Conservation (phyloP, 2,797 vertebrate genomes). For the Myioborus melanocephalus region DNA sequence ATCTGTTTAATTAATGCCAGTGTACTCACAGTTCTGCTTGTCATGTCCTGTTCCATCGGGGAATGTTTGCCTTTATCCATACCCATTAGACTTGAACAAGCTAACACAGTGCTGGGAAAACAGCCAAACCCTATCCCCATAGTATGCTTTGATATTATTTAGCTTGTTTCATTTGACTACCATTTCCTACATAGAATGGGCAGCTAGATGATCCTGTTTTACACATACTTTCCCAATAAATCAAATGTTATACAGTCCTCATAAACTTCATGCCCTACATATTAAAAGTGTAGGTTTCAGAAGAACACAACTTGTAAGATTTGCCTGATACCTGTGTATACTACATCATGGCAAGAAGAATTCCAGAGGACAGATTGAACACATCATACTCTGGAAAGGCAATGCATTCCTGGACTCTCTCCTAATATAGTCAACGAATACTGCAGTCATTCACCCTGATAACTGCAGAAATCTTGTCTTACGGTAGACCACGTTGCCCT, state of each 20-base stretch:
- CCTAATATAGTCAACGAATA: not conserved
- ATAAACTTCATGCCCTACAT: not conserved
- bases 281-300: not conserved
- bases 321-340: not conserved
- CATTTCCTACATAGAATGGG: not conserved
- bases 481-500: not conserved
- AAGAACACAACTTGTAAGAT: not conserved
- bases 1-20: not conserved
- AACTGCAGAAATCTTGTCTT: slow-evolving; percentile 43
- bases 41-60: not conserved
- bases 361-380: not conserved
- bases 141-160: not conserved
- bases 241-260: not conserved
- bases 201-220: not conserved
- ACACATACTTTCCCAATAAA: not conserved
- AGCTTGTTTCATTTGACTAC: not conserved
- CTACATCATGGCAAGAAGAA: not conserved
- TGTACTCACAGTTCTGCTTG: not conserved
- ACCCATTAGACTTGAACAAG: not conserved
- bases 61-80: not conserved
- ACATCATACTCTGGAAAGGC: not conserved
- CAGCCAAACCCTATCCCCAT: not conserved
- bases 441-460: not conserved
- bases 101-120: not conserved
- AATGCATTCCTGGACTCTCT: not conserved